Base-by-base conservation (phyloP, 2,113 vertebrate genomes). In the Protomyctophum bolini region DNA sequence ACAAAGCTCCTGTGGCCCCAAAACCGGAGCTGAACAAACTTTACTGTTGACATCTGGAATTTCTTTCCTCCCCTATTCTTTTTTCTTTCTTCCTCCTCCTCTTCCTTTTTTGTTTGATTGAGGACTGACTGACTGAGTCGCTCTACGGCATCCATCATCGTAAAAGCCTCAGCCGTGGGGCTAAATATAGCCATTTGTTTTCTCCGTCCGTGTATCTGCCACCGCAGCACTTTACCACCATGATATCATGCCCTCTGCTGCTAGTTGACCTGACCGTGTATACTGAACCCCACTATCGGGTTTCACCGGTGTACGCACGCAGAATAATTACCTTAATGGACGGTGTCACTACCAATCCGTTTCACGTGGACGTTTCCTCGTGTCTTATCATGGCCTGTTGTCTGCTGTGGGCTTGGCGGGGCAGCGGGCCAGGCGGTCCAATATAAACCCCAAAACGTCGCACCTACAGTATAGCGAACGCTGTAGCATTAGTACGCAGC, bases 41-140 rank as follows among this genome's bases (percentile, higher is more conserved):
- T 93, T 91, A 91, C 88, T 89, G 90, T 91, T 92, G 89, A 93
- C 92, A 93, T 94, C 92, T 93, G 92, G 90, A 92, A 90, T 90
- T 89, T 90, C 88, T 92, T 88, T 91, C 83, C 86, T 87, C 81
- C 66, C 64, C 68, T 74, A 68, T 83, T 77, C 56, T 84, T 83
- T 70, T 81, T 73, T 72, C 76, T 73, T 76, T 79, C 56, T 8
- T 55, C 11, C 33, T 60, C 41, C 55, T 58, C 29, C 49, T 15
- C 58, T 65, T 50, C 7, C 58, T 29, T 67, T 52, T 58, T 49
- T 55, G 73, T 85, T 70, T 90, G 83, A 92, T 83, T 83, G 88
- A 92, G 80, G 77, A 72, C 84, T 84, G 86, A 92, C 84, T 84
- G 86, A 92, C 83, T 90, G 84, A 63, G 77, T 70, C 33, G 33